Conservation (phyloP, 2,797 vertebrate genomes). For the Cuniculus paca region DNA sequence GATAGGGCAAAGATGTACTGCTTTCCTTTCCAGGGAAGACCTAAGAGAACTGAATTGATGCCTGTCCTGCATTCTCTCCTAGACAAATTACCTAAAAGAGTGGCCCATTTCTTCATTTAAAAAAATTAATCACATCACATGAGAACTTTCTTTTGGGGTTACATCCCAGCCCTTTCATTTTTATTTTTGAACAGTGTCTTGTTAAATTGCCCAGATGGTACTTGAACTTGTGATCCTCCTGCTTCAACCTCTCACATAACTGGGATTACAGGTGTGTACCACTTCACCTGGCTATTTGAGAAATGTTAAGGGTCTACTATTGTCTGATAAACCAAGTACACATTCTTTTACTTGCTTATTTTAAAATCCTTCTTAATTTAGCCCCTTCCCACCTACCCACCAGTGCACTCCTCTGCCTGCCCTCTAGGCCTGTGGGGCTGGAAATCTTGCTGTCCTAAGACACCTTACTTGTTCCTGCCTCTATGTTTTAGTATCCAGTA, state of each 20-base stretch:
- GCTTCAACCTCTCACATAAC: not conserved
- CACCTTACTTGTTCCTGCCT: not conserved
- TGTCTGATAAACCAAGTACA: not conserved
- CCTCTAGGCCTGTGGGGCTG: not conserved
- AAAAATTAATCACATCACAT: not conserved
- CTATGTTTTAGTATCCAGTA: not conserved
- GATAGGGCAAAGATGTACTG: not conserved
- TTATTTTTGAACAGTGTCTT: not conserved
- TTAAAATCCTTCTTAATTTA: slow-evolving; percentile 20
- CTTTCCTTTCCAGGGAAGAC: slow-evolving; percentile 8
- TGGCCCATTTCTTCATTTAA: not conserved
- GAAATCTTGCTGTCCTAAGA: not conserved
- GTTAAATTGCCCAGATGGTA: not conserved
- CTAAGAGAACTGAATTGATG: not conserved
- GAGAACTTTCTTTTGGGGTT: not conserved
- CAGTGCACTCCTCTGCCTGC: not conserved
- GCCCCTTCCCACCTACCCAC: not conserved
- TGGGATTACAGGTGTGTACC: not conserved
- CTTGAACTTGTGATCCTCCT: not conserved
- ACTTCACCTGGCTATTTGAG: not conserved
- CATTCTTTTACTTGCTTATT: slow-evolving; percentile 45
- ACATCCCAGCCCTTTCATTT: not conserved
- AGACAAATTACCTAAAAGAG: not conserved
- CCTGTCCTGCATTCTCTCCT: not conserved
- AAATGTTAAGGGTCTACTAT: slow-evolving; percentile 6